Evolutionary conservation across 2,888 invertebrate species (phyloP), one percentile per base, ranked within the genome.

Genomic region (Machimus rusticus): DNA sequence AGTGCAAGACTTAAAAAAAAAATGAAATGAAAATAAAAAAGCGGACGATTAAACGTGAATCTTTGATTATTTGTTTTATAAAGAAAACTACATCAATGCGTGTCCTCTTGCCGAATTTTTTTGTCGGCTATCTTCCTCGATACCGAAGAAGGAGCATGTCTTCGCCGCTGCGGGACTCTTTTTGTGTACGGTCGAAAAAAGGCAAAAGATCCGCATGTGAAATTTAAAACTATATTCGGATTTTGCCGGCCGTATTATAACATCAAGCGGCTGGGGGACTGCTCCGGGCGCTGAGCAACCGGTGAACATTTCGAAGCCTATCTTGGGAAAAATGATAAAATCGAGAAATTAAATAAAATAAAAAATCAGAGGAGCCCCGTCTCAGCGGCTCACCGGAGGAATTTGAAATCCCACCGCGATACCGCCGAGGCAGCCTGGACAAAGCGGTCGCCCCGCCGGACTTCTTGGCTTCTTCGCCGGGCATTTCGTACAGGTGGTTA

Each of bases 61-160:
- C 81, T 81, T 81, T 81, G 81, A 81, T 81, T 81, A 81, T 81
- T 81, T 81, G 81, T 81, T 81, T 81, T 81, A 81, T 43, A 81
- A 81, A 43, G 31, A 81, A 46, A 46, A 55, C 51, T 28, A 81
- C 46, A 46, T 81, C 81, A 81, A 51, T 81, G 81, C 81, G 81
- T 81, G 81, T 81, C 81, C 81, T 81, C 81, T 78, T 78, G 39
- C 78, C 78, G 9, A 78, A 78, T 46, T 43, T 78, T 43, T 78
- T 78, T 16, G 8, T 43, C 16, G 39, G 12, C 2, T 39, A 19
- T 9, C 5, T 8, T 66, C 8, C 8, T 19, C 28, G 66, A 19
- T 31, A 4, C 43, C 43, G 66, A 19, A 28, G 66, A 19, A 19
- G 28, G 66, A 81, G 55, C 23, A 81, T 31, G 46, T 55, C 51